Evolutionary conservation across 2,797 vertebrate species (phyloP), one percentile per base, ranked within the genome.

Genomic region (Lepilemur ruficaudatus): DNA sequence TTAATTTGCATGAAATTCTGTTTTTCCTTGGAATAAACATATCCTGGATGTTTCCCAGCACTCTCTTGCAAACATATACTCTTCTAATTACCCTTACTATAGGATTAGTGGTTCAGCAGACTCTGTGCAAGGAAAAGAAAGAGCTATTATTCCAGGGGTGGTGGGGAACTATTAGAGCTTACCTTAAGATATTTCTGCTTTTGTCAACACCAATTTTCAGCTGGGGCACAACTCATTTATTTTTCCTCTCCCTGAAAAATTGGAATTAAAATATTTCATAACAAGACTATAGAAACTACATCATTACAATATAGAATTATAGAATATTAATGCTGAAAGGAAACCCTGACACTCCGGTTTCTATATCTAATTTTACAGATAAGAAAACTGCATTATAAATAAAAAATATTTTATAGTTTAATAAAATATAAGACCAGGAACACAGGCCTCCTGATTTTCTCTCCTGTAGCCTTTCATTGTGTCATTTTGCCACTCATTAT

Each of bases 1-100:
- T 93, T 97, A 92, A 93, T 97, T 96, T 97, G 94, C 82, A 92
- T 46, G 72, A 89, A 43, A 93, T 96, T 98, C 94, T 35, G 50
- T 50, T 93, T 97, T 96, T 43, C 41, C 46, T 87, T 92, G 95
- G 73, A 98, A 97, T 91, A 96, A 96, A 97, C 83, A 96, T 72
- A 89, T 70, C 35, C 89, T 95, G 96, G 93, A 95, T 83, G 72
- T 70, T 83, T 93, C 96, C 89, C 91, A 96, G 81, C 48, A 80
- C 57, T 79, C 50, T 82, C 85, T 67, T 95, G 57, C 57, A 96
- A 88, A 96, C 18, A 20, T 69, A 67, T 88, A 96, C 96, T 59
- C 72, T 97, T 95, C 85, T 95, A 96, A 92, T 96, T 96, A 94
- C 38, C 50, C 67, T 96, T 88, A 52, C 61, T 67, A 43, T 46